Evolutionary conservation across 2,113 vertebrate species (phyloP), one percentile per base, ranked within the genome.

Genomic region (Upupa epops): DNA sequence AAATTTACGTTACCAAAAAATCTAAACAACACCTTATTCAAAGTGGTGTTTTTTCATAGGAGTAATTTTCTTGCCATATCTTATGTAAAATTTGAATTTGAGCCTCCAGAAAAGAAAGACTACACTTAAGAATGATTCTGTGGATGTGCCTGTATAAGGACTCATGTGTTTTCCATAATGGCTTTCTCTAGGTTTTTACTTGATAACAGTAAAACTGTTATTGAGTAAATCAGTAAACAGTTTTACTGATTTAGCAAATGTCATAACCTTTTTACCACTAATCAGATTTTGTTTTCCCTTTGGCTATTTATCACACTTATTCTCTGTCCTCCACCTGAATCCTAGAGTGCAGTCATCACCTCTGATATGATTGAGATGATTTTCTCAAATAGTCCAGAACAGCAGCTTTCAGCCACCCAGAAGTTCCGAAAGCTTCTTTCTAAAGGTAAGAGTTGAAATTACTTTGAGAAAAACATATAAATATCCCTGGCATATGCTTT

Each of bases 321-420:
- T 92, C 36, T 87, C 8, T 76, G 64, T 64, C 26, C 11, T 13
- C 6, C 1, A 16, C 12, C 13, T 71, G 58, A 82, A 94, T 96
- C 14, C 28, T 76, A 98, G 98, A 98, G 97, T 94, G 98, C 97
- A 48, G 98, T 98, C 70, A 99, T 99, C 95, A 98, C 99, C n/a
- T 98, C 98, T 52, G 99, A 99, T 96, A 99, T 99, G 99, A 99
- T 98, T 74, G 98, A 99, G 94, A 99, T 99, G 99, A 99, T 99
- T 96, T 99, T 99, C 97, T 99, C 99, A 37, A 98, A 98, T 85
- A 98, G 98, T 75, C 98, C 99, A 78, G 99, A 99, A 85, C 99
- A 99, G 75, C 99, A 99, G 94, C 98, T 99, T 89, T 98, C 99
- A 94, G 99, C 98, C 80, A 99, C 99, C 19, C 99, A 99, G 95